Evolutionary conservation across 2,888 invertebrate genomes (phyloP), one percentile per base, ranked within the genome.

Genomic region (Drosophila meridiana): DNA sequence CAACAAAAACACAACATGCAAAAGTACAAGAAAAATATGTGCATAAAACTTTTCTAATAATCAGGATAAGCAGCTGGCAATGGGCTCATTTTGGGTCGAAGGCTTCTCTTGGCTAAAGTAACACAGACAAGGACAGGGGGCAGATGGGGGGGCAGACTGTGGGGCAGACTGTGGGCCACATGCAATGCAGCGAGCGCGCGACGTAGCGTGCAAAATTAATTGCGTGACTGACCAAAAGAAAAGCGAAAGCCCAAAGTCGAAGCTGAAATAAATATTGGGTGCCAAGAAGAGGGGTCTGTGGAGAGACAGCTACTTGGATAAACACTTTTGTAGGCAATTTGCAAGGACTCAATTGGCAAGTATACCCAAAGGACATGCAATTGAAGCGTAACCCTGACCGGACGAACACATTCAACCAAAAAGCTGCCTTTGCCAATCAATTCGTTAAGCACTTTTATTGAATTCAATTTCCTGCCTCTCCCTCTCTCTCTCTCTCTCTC

Each of bases 1-100:
- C 26, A 48, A 59, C 48, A 67, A 65, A 4, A 43, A 66, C 34
- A 50, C 47, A 65, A 70, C 34, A 65, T 62, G 56, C 42, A 42
- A 20, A 28, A 70, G 64, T 63, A 74, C 72, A 76, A 87, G 81
- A 77, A 75, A 87, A 85, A 85, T 89, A 82, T 89, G 90, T 89
- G 90, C 81, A 90, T 90, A 86, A 90, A 87, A 87, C 90, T 90
- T 87, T 90, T 87, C 90, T 90, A 88, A 87, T 87, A 90, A 88
- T 81, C 88, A 79, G 86, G 81, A 83, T 87, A 76, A 76, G 80
- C 76, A 80, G 78, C 76, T 80, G 78, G 80, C 78, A 78, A 80
- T 78, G 80, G 61, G 71, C 76, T 80, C 71, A 60, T 75, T 80
- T 67, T 2, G 11, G 42, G 30, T 42, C 30, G 40, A 30, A 53